Evolutionary conservation across 1,140 invertebrate genomes (phyloP), one percentile per base, ranked within the genome.

Genomic region (Venturia canescens): DNA sequence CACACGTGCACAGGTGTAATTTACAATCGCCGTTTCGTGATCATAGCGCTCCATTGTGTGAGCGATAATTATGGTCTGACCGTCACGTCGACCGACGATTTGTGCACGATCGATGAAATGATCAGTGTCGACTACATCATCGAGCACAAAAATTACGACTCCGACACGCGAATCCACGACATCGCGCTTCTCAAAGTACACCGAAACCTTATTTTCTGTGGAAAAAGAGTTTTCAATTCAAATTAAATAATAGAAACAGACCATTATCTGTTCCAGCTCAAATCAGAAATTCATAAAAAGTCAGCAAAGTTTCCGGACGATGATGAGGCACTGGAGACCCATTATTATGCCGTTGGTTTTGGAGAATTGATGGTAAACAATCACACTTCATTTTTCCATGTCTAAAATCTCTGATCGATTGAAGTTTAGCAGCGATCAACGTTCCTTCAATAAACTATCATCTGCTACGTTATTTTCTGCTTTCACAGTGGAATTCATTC

Each of bases 1-100:
- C 78, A 80, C 48, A 29, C 50, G 13, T 80, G 78, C 53, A 72
- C 63, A 18, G 78, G 78, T 70, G 48, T 80, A n/a, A 29, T 80
- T 57, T 69, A 70, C 50, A 70, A 70, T 63, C 63, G 23, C 18
- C 63, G 69, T 16, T 72, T 71, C 16, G 29, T 80, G 3, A 3
- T 80, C 15, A 26, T 71, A 26, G 78, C 78, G 2, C 63, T 69
- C 3, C 78, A 80, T 38, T 80, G 78, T 23, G 23, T 80, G 48
- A 27, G 15, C 69, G 69, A 80, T 60, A 63, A 57, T 72, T 80
- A 70, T 38, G 78, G 29, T 18, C 23, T 80, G 4, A 53, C 69
- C n/a, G 78, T 80, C 4, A 50, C 44, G 18, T 70, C 50, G n/a
- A 70, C 78, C 53, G 69, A 80, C 23, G 69, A 80, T 60, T 31